These are phyloP conservation scores for Ectobius pallidus DNA, from an alignment of 2,888 invertebrate species.

Conservation along the genomic window DNA sequence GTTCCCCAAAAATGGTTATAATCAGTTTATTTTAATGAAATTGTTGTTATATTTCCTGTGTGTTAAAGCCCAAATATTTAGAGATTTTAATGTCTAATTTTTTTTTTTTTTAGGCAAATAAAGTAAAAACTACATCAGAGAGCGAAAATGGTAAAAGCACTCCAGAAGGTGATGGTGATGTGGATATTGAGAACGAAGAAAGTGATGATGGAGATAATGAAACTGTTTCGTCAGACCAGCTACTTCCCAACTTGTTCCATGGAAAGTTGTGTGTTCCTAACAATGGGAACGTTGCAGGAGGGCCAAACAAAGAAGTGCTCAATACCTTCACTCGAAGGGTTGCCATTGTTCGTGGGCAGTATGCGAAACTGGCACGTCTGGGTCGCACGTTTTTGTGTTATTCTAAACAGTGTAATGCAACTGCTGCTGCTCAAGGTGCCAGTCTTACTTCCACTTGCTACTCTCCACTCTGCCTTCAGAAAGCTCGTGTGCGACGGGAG, in stretches of 20 bases:
- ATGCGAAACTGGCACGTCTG: constrained; percentile 70
- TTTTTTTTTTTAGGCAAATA: constrained; percentile 25
- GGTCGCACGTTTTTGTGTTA: constrained; percentile 52
- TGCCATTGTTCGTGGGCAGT: constrained; percentile 70
- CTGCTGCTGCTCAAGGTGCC: constrained; percentile 70
- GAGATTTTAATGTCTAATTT: no score
- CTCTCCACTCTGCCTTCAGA: constrained; percentile 80
- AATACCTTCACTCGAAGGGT: constrained; percentile 70
- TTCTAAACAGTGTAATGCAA: constrained; percentile 47
- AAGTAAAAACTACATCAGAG: constrained; percentile 9
- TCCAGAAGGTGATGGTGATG: constrained; percentile 56
- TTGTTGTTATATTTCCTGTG: no score
- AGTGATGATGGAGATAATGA: constrained; percentile 59
- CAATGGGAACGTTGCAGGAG: constrained; percentile 28
- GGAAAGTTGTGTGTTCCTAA: constrained; percentile 35
- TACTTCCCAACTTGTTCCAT: constrained; percentile 39
- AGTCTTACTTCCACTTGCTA: constrained; percentile 69
- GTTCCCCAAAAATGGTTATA: no score
- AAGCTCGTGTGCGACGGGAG: constrained; percentile 72
- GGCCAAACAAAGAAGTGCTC: constrained; percentile 61
- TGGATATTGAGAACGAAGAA: constrained; percentile 65
- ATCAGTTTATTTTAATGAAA: no score
- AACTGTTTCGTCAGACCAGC: constrained; percentile 39
- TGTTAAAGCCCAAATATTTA: no score
- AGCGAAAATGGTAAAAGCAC: constrained; percentile 1